Percentiles rank a stretch among this genome's conserved stretches.
Conservation (phyloP, 2,113 vertebrate genomes). For the Poecilia latipinna region DNA sequence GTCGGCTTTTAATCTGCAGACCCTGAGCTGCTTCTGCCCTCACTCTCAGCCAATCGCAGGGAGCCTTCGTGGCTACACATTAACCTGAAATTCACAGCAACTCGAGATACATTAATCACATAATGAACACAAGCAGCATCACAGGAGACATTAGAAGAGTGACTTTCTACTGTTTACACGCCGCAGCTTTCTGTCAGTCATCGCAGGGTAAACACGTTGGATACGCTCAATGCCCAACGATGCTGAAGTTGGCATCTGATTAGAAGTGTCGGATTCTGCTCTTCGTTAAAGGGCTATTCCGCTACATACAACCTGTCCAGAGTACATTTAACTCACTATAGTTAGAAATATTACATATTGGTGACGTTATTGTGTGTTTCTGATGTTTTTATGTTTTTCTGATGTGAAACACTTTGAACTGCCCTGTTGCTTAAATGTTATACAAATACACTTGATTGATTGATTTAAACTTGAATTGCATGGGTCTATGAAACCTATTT, state of each 20-base stretch:
- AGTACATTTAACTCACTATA: background rate
- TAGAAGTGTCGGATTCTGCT: background rate
- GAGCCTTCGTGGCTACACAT: constrained; percentile 60
- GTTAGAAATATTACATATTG: background rate
- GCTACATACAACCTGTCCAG: background rate
- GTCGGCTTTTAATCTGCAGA: constrained; percentile 54
- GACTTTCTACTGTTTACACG: background rate
- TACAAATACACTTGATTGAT: too few relatives aligned
- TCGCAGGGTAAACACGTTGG: constrained; percentile 25
- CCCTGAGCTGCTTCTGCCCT: constrained; percentile 38
- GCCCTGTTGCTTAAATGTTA: too few relatives aligned
- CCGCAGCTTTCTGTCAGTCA: constrained; percentile 3
- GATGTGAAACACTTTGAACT: too few relatives aligned
- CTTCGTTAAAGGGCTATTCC: background rate
- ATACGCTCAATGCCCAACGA: background rate
- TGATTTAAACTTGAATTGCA: too few relatives aligned
- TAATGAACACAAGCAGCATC: background rate
- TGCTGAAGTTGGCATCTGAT: background rate
- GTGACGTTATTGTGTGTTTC: too few relatives aligned
- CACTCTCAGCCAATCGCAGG: constrained; percentile 65
- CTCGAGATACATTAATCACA: background rate
- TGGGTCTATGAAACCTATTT: background rate
- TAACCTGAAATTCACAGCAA: constrained; percentile 53
- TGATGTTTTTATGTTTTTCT: too few relatives aligned
- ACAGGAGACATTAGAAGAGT: background rate